Evolutionary conservation across 2,888 invertebrate genomes (phyloP), one percentile per base, ranked within the genome.

Genomic region (Zygogramma bicolorata): DNA sequence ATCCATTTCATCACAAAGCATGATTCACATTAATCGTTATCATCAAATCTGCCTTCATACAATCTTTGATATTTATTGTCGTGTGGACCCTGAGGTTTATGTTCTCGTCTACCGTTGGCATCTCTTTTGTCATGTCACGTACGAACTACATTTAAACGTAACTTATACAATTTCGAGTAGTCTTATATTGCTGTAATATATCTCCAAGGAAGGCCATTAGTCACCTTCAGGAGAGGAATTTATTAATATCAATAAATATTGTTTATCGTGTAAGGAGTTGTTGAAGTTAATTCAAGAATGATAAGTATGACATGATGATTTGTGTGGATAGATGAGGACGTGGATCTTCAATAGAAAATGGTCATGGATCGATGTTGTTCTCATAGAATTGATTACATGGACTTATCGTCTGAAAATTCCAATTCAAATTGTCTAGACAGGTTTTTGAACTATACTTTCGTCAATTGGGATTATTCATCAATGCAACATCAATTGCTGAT

Each of bases 51-150:
- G 31, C 31, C 66, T 46, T 65, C 42, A 68, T 63, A n/a, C n/a
- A n/a, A n/a, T 34, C 29, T 25, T 13, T 62, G 31, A 65, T 27
- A 66, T 70, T 66, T 66, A 67, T 62, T 53, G 65, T 65, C 67
- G 46, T 13, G 2, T 6, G 62, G 75, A 60, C 62, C 68, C 38
- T 68, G 65, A 34, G 65, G 76, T 75, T 76, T 65, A 74, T 74
- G 75, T 71, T 72, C 73, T 75, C 72, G 68, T 76, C 77, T 69
- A 68, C 75, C 69, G 73, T 75, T 71, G 68, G 73, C 75, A 71
- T 76, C 74, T 76, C 79, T 70, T 75, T 75, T 74, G 78, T 78
- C 68, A 71, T 61, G 70, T 71, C 79, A 75, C 77, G 75, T 77
- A 66, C 68, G 58, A 67, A 65, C 68, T 60, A 57, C 57, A 57